Evolutionary conservation across 2,113 vertebrate species (phyloP).

Genomic region (Spizaetus ornatus): DNA sequence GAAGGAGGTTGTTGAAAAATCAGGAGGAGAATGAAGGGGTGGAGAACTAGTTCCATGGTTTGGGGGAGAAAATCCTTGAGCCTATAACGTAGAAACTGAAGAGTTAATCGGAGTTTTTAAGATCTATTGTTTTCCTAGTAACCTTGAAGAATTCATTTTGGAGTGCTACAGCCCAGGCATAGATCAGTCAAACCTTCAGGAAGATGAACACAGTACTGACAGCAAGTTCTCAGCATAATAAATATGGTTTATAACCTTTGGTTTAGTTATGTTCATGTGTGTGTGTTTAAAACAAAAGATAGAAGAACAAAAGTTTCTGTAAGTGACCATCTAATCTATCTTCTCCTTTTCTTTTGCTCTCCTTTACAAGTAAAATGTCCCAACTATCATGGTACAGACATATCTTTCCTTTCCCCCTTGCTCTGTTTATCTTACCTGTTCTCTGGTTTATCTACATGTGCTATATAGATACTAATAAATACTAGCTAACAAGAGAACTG

Average conservation of each 20-base stretch:
- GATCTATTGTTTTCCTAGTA: neutral
- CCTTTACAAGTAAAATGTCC: neutral
- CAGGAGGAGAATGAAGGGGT: neutral
- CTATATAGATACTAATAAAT: neutral
- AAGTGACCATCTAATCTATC: neutral
- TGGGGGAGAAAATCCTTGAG: neutral
- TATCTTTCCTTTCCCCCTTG: neutral
- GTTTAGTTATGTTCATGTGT: neutral
- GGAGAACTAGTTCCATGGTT: neutral
- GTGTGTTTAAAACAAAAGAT: neutral
- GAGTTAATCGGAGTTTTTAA: neutral
- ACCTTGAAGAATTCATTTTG: neutral
- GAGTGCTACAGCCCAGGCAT: neutral
- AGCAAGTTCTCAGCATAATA: neutral
- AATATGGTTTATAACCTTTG: neutral
- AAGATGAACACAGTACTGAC: neutral
- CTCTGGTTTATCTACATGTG: neutral
- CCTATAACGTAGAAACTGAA: neutral
- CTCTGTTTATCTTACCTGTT: neutral
- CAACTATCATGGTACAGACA: fast-evolving
- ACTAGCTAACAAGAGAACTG: neutral
- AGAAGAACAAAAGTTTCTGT: neutral
- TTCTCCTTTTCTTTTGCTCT: neutral
- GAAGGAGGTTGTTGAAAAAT: neutral
- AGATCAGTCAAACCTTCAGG: neutral